Evolutionary conservation across 2,888 invertebrate species (phyloP), one percentile per base, ranked within the genome.

Genomic region (Trichacis sp.): DNA sequence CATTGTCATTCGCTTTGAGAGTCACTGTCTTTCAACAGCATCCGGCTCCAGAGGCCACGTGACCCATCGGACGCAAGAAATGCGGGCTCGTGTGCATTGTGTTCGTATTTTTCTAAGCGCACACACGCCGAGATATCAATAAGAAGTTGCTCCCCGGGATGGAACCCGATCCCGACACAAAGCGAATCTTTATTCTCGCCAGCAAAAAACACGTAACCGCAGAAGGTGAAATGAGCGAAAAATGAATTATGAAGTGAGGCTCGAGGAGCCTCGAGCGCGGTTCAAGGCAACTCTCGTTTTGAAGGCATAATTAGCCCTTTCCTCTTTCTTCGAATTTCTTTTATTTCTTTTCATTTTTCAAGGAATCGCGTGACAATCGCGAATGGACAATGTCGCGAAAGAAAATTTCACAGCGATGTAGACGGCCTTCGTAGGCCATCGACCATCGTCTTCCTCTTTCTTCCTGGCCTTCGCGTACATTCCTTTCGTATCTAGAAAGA

Each of bases 361-460:
- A n/a, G n/a, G n/a, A n/a, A n/a, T n/a, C n/a, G n/a, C n/a, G n/a
- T n/a, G n/a, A n/a, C n/a, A n/a, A n/a, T 24, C 24, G 24, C 6
- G 18, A 12, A 14, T 42, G 14, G 42, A 14, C n/a, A 11, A 36
- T 18, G 45, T 11, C 19, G 45, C 20, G 15, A 6, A 45, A 40
- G 40, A 12, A 40, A 40, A 40, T 12, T 40, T 4, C 45, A 36
- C 24, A 24, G 43, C 24, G 55, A 69, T 73, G 69, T 70, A 64
- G 73, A 68, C 70, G 73, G 64, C 73, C 73, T 75, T 75, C 70
- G 59, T 55, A 73, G 74, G 76, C 69, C 74, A 74, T 70, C 73
- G 74, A 76, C 74, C 74, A 75, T 50, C 11, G 17, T 45, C 54
- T 53, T 61, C 59, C 52, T 30, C 24, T 65, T 50, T 53, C 51